Base-by-base conservation (phyloP, 2,888 invertebrate genomes). In the Eubasilissa splendida region DNA sequence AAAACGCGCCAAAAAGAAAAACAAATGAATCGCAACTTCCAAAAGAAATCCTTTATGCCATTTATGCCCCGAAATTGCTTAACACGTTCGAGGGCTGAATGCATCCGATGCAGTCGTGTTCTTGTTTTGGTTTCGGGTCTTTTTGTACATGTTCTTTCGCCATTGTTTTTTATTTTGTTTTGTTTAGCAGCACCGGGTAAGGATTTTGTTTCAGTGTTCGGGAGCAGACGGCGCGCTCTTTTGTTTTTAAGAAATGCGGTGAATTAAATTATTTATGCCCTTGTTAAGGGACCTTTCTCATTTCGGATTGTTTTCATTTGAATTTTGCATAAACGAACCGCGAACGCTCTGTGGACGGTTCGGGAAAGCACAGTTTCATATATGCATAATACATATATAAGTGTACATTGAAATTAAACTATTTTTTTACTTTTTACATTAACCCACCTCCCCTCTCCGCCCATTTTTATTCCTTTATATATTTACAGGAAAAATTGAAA, bases 231-330 rank as follows among this genome's bases (percentile, higher is more conserved):
- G 77, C 65, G 75, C 63, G 79, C 73, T 80, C 80, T 82, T 82
- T 82, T 80, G 82, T 82, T 75, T 82, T 82, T 75, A 74, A 75
- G 66, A 76, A 77, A 73, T 76, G 79, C 79, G 78, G 79, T 82
- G 82, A 82, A 80, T 82, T 80, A 82, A 82, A 82, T 82, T 82
- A 82, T 82, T 82, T 82, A 82, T 82, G 77, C 77, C 82, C 82
- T 82, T 82, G 82, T 82, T 82, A 82, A 73, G 56, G 22, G 68
- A 68, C 50, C 71, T 78, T 54, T 78, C 78, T 78, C 71, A 71
- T 68, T 63, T 22, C 10, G 71, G 60, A 70, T 53, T 78, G 78
- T 78, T 71, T 78, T 78, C 50, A 52, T 77, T 78, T 71, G 59
- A 71, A 78, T 71, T 63, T 22, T 33, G 71, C 54, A 71, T 70